These are phyloP conservation scores for Cryptoprocta ferox DNA, from an alignment of 2,797 vertebrate species.

Conservation along the genomic window DNA sequence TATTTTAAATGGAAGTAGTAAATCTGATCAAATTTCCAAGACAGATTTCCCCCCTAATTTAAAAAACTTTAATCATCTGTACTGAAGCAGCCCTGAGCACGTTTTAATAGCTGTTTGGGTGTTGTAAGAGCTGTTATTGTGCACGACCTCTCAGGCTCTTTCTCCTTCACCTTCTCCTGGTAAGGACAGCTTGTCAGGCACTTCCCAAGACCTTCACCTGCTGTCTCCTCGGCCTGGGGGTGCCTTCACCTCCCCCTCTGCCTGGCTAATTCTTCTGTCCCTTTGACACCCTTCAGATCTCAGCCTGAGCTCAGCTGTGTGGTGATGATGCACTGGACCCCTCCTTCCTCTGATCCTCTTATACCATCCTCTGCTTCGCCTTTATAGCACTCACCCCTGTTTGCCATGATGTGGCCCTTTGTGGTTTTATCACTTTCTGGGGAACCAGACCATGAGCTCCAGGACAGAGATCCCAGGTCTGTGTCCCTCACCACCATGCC, in stretches of 20 bases:
- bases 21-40: background rate
- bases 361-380: background rate
- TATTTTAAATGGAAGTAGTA: conserved; percentile 24
- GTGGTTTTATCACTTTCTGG: background rate
- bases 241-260: background rate
- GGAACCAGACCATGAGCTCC: too few relatives aligned
- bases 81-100: background rate
- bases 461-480: too few relatives aligned
- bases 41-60: background rate
- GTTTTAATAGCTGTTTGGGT: background rate
- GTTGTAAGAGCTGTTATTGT: rapidly evolving
- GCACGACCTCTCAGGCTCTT: background rate
- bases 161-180: background rate
- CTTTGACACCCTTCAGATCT: too few relatives aligned
- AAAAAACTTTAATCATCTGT: background rate
- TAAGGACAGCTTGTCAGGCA: background rate
- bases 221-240: background rate
- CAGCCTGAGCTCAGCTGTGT: background rate
- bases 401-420: background rate
- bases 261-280: background rate
- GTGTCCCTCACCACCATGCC: background rate
- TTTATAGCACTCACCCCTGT: background rate
- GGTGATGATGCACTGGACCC: too few relatives aligned
- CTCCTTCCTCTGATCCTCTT: background rate
- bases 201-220: background rate